Percentiles rank a stretch among this genome's conserved stretches.
These are phyloP conservation scores for Pardosa pseudoannulata DNA, from an alignment of 2,888 invertebrate genomes.

Conservation along the genomic window DNA sequence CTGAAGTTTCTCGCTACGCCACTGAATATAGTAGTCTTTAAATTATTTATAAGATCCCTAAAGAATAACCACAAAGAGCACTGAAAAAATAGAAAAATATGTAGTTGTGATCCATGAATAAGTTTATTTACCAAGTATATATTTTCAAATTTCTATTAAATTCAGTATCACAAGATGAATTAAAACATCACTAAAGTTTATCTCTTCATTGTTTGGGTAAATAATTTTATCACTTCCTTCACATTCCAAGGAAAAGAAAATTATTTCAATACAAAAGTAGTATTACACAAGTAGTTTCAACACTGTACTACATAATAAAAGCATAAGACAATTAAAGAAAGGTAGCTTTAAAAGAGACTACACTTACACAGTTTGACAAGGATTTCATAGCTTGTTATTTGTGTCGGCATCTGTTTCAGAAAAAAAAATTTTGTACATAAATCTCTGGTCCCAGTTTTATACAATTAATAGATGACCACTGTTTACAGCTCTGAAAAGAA, in stretches of 20 bases:
- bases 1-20: too few relatives aligned
- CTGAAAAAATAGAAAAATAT: too few relatives aligned
- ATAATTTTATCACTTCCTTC: background rate
- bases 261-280: background rate
- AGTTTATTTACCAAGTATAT: slow-evolving; percentile 46
- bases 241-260: background rate
- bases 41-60: too few relatives aligned
- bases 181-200: slow-evolving; percentile 5
- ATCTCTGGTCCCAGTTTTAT: background rate
- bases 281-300: background rate
- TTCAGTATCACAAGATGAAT: slow-evolving; percentile 33
- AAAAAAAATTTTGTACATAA: background rate
- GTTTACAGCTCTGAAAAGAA: background rate
- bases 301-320: background rate
- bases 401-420: background rate
- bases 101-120: slow-evolving; percentile 39
- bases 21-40: too few relatives aligned
- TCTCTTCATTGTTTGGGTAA: background rate
- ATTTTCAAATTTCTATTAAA: slow-evolving; percentile 40
- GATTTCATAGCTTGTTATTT: background rate
- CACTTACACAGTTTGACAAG: too few relatives aligned
- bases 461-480: background rate
- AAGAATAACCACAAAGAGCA: too few relatives aligned
- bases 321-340: background rate
- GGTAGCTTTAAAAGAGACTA: too few relatives aligned